A percentile compares a stretch with the other conserved stretches of the same genome.
phyloP scores from a whole-genome alignment of 2,888 invertebrate species.

The Phortica magna region DNA sequence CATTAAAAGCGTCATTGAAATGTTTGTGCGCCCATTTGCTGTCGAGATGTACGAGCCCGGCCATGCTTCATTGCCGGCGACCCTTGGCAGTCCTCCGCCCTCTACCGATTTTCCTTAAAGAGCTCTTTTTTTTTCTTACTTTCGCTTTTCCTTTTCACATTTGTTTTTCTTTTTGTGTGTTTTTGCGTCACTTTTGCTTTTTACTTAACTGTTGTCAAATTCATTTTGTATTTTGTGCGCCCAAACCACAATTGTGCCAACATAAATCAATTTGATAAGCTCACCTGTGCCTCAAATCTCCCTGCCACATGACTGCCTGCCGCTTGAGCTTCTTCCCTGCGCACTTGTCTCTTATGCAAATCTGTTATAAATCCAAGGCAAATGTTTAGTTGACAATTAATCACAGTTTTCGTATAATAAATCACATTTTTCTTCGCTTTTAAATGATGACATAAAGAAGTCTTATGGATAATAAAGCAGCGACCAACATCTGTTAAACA shows the following conservation, averaged over 20 bases:
- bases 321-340: neutral
- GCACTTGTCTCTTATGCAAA: neutral
- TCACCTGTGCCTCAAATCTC: neutral
- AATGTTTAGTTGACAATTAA: slow-evolving; percentile 56
- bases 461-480: neutral
- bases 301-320: neutral
- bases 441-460: slow-evolving; percentile 39
- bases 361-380: neutral
- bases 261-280: slow-evolving; percentile 18
- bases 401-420: slow-evolving; percentile 54
- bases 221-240: neutral
- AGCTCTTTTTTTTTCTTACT: too few relatives aligned
- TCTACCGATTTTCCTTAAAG: too few relatives aligned
- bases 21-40: neutral
- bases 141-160: too few relatives aligned
- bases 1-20: slow-evolving; percentile 47
- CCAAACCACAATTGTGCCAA: neutral
- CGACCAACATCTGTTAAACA: neutral
- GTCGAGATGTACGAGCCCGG: neutral
- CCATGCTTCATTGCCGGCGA: neutral
- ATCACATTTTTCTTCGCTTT: slow-evolving; percentile 52
- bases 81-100: too few relatives aligned
- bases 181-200: neutral
- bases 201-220: neutral
- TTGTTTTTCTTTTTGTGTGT: neutral